Evolutionary conservation across 2,113 vertebrate species (phyloP).

Genomic region (Plestiodon gilberti): DNA sequence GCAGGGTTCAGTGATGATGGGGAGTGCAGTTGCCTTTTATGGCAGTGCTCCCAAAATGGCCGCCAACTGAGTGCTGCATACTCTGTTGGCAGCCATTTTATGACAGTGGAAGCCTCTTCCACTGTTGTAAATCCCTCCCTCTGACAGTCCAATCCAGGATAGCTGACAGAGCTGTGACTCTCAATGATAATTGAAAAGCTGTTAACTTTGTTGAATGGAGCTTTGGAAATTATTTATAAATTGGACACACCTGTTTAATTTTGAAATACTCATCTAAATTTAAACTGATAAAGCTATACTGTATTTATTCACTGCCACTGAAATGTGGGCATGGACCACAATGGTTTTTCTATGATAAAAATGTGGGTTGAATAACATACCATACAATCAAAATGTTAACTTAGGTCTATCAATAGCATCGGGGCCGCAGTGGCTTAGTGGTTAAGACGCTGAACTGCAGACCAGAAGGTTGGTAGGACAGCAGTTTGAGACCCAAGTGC

Average conservation of each 20-base stretch:
- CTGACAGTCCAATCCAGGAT: no score
- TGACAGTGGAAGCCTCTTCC: no score
- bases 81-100: no score
- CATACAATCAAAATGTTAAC: neutral
- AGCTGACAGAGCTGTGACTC: neutral
- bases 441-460: no score
- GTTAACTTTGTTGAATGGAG: neutral
- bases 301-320: constrained; percentile 9
- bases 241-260: neutral
- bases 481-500: no score
- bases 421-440: no score
- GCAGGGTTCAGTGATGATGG: no score
- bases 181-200: neutral
- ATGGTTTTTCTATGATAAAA: constrained; percentile 51
- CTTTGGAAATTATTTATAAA: neutral
- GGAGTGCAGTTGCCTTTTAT: no score
- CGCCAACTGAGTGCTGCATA: no score
- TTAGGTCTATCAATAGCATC: no score
- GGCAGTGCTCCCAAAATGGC: neutral
- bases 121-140: no score
- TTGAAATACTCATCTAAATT: constrained; percentile 50
- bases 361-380: constrained; percentile 18
- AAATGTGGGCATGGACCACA: constrained; percentile 36
- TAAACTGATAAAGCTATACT: constrained; percentile 49
- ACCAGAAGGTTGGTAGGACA: no score